Evolutionary conservation across 2,888 invertebrate genomes (phyloP).

Genomic region (Gisinianus flammeolus): DNA sequence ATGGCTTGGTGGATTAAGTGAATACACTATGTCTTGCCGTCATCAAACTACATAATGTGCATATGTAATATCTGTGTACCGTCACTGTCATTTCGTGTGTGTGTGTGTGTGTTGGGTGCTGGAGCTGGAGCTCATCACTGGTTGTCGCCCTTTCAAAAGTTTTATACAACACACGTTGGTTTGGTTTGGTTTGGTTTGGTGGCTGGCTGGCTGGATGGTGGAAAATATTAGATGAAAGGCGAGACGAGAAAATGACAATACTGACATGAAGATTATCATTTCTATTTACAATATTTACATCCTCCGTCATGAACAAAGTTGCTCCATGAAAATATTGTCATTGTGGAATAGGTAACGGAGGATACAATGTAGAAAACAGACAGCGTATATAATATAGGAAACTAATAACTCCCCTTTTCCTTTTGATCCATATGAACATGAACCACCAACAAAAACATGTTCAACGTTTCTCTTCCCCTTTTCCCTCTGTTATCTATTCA

Average conservation of each 20-base stretch:
- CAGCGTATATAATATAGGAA: too few relatives aligned
- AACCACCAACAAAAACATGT: too few relatives aligned
- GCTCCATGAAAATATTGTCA: background rate
- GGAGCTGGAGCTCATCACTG: constrained; percentile 6
- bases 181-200: background rate
- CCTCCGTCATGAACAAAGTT: background rate
- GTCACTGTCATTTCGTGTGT: background rate
- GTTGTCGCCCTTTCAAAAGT: constrained; percentile 11
- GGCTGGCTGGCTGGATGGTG: background rate
- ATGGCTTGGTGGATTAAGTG: constrained; percentile 29
- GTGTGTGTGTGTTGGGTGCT: background rate
- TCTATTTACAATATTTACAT: background rate
- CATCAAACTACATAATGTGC: background rate
- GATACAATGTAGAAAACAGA: too few relatives aligned
- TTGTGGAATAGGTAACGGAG: too few relatives aligned
- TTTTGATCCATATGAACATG: too few relatives aligned
- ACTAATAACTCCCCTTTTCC: too few relatives aligned
- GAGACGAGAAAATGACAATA: background rate
- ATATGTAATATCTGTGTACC: background rate
- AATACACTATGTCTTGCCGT: constrained; percentile 31
- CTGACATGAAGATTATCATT: constrained; percentile 1
- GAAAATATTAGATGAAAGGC: background rate
- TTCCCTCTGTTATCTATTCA: too few relatives aligned
- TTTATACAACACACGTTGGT: constrained; percentile 13
- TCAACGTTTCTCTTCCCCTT: too few relatives aligned